Evolutionary conservation across 64 coral and sea anemone species (phyloP).

Genomic region (Porites australiensis): DNA sequence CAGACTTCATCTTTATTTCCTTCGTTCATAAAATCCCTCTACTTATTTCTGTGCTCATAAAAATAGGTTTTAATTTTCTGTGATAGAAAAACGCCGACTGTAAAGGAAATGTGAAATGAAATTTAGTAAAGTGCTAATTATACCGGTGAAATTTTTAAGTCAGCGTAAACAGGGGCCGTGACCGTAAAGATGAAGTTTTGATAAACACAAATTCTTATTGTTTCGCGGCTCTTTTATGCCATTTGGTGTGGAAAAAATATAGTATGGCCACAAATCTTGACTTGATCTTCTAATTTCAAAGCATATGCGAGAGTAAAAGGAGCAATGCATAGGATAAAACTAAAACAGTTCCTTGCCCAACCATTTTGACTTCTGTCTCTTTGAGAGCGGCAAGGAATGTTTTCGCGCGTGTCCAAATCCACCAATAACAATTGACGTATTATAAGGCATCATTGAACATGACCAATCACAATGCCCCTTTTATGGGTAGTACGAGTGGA

Average conservation of each 20-base stretch:
- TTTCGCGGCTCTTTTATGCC: not conserved
- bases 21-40: too few species aligned
- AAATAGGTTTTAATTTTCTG: too few species aligned
- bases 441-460: not conserved
- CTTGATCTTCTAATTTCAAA: not conserved
- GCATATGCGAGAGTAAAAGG: not conserved
- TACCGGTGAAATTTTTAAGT: too few species aligned
- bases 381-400: not conserved
- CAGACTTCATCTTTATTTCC: too few species aligned
- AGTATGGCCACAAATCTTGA: not conserved
- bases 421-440: slow-evolving; percentile 28
- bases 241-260: not conserved
- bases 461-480: slow-evolving; percentile 36
- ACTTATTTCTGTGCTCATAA: too few species aligned
- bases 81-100: too few species aligned
- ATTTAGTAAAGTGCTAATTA: too few species aligned
- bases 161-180: too few species aligned
- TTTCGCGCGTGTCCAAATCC: slow-evolving; percentile 37
- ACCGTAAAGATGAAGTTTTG: too few species aligned
- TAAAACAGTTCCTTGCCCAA: not conserved
- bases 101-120: too few species aligned
- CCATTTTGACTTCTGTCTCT: not conserved
- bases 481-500: not conserved
- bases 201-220: not conserved
- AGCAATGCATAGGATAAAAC: not conserved